Evolutionary conservation across 2,113 vertebrate genomes (phyloP).

Genomic region (Chaetops frenatus): DNA sequence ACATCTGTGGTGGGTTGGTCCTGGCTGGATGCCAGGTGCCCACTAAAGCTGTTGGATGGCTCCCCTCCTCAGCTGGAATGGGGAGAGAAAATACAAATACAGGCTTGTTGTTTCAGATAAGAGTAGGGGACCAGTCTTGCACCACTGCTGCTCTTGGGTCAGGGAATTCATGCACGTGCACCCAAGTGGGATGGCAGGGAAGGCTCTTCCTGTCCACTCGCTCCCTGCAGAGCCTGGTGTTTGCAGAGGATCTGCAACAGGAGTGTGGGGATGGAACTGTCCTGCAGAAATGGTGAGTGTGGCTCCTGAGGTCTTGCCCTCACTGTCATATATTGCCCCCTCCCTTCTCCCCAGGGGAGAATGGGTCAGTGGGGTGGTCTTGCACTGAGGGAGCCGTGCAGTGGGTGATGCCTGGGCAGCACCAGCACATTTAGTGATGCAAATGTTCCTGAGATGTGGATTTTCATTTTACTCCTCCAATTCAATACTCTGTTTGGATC

Average conservation of each 20-base stretch:
- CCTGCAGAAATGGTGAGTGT: not conserved
- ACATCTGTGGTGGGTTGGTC: not conserved
- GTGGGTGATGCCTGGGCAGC: not conserved
- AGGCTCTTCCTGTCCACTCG: not conserved
- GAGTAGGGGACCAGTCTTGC: not conserved
- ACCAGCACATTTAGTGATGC: not conserved
- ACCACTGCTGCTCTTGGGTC: not conserved
- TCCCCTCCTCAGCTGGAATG: not conserved
- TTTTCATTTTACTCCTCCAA: not conserved
- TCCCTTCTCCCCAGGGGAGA: too few relatives aligned
- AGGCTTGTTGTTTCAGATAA: not conserved
- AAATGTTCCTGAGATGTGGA: not conserved
- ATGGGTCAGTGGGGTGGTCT: not conserved
- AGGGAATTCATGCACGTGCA: rapidly evolving
- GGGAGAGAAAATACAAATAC: not conserved
- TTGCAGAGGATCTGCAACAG: not conserved
- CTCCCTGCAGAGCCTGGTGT: not conserved
- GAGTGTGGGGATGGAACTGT: not conserved
- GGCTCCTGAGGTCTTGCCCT: not conserved
- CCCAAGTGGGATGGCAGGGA: not conserved
- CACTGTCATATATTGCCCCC: rapidly evolving
- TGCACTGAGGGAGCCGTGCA: rapidly evolving
- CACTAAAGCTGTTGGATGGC: not conserved
- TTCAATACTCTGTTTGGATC: not conserved
- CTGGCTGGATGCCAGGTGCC: not conserved